These are phyloP conservation scores for Butastur rufipennis DNA, from an alignment of 2,113 vertebrate genomes.

Conservation along the genomic window DNA sequence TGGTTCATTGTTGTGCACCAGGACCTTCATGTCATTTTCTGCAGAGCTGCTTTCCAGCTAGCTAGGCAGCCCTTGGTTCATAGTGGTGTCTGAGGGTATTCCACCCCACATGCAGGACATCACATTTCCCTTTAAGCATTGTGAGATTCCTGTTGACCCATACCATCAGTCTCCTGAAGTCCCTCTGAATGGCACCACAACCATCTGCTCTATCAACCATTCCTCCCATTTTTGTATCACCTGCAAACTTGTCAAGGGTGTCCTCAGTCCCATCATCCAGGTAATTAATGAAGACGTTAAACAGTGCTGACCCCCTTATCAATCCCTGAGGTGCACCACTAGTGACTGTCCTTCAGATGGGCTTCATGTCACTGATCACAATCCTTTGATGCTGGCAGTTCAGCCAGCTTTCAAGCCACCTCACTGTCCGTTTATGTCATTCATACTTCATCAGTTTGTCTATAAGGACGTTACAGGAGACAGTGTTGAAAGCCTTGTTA, in stretches of 20 bases:
- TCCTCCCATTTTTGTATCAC: background rate
- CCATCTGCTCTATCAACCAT: background rate
- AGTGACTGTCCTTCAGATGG: background rate
- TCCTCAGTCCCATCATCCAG: background rate
- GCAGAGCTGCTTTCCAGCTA: background rate
- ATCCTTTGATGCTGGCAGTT: background rate
- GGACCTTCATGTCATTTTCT: background rate
- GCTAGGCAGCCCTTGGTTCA: fast-evolving
- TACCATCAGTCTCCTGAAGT: background rate
- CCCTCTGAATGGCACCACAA: background rate
- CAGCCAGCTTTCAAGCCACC: background rate
- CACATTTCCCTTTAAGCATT: background rate
- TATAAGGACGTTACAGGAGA: background rate
- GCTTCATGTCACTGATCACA: background rate
- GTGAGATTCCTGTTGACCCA: background rate
- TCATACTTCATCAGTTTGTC: background rate
- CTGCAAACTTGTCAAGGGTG: background rate
- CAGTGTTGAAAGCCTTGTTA: background rate
- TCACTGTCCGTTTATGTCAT: background rate
- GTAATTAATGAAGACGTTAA: background rate
- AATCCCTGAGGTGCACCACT: background rate
- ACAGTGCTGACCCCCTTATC: background rate
- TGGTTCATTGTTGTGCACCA: background rate
- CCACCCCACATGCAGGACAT: background rate
- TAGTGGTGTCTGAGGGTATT: background rate